phyloP scores from a whole-genome alignment of 2,113 vertebrate genomes.

The Sapajus apella region DNA sequence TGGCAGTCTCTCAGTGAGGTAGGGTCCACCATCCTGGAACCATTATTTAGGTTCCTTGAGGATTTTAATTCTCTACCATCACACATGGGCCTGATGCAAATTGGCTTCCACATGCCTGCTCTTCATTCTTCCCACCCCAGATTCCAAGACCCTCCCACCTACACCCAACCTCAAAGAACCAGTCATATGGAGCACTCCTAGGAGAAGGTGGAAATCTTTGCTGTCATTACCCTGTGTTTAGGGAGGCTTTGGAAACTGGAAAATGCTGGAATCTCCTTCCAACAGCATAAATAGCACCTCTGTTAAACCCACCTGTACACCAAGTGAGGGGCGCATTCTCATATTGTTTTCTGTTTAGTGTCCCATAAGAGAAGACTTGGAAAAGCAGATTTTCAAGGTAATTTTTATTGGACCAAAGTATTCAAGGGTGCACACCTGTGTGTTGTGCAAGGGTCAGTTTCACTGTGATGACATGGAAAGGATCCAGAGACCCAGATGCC shows the following conservation, averaged over 20 bases:
- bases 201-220: not conserved
- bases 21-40: not conserved
- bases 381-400: not conserved
- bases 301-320: not conserved
- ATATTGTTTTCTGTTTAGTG: not conserved
- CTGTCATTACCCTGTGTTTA: not conserved
- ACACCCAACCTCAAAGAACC: not conserved
- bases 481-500: not conserved
- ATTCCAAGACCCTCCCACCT: not conserved
- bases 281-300: not conserved
- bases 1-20: rapidly evolving
- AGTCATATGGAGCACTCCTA: rapidly evolving
- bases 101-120: not conserved
- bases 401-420: not conserved
- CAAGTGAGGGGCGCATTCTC: not conserved
- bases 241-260: not conserved
- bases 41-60: not conserved
- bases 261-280: not conserved
- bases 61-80: not conserved
- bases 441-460: not conserved
- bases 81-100: too few relatives aligned
- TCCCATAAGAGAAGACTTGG: not conserved
- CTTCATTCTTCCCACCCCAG: too few relatives aligned
- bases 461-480: not conserved
- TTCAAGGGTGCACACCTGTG: not conserved